Percentiles rank a stretch among this genome's conserved stretches.
Conservation (phyloP, 2,888 invertebrate species). For the Tigriopus californicus region DNA sequence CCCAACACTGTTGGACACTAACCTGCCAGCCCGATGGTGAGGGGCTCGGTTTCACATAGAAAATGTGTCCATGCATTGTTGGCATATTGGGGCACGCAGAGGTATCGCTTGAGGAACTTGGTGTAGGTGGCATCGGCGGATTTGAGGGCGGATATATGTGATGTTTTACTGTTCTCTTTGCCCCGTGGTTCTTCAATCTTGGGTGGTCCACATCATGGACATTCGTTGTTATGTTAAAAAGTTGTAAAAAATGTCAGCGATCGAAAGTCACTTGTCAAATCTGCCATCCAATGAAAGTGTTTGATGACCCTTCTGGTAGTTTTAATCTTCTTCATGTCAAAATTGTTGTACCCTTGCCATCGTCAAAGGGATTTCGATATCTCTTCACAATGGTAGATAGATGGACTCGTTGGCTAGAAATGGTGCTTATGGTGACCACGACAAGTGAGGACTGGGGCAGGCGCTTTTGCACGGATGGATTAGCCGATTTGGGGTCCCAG, state of each 20-base stretch:
- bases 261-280: conserved; percentile 2
- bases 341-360: conserved; percentile 9
- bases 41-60: too few species aligned
- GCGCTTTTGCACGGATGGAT: not conserved
- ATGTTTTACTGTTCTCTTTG: too few species aligned
- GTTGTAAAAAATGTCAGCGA: conserved; percentile 1
- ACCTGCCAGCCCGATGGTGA: too few species aligned
- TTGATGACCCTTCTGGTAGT: too few species aligned
- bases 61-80: too few species aligned
- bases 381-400: conserved; percentile 7
- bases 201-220: not conserved
- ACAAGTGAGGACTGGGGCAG: conserved; percentile 23
- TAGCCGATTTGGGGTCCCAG: not conserved
- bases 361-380: conserved; percentile 9
- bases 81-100: too few species aligned
- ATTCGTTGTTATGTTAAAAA: not conserved
- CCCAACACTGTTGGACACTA: too few species aligned
- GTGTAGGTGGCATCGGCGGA: too few species aligned
- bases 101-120: too few species aligned
- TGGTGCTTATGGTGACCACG: not conserved
- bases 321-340: conserved; percentile 1
- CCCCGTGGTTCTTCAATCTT: too few species aligned
- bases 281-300: not conserved
- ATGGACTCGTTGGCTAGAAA: conserved; percentile 12
- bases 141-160: too few species aligned